Evolutionary conservation across 2,797 vertebrate genomes (phyloP).

Genomic region (Ambastaia sidthimunki): DNA sequence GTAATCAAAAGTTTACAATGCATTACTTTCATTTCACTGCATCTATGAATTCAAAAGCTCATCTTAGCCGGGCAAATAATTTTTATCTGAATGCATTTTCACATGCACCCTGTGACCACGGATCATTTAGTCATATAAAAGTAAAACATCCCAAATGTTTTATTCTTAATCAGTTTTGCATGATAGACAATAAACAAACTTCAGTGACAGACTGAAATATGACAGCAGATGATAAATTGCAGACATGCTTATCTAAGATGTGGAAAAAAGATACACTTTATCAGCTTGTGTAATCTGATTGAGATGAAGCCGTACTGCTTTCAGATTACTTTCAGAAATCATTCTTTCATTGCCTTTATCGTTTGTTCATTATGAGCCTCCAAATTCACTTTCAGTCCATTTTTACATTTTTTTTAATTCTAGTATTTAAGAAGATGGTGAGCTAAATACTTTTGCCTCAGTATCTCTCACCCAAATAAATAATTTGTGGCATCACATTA

Average conservation of each 20-base stretch:
- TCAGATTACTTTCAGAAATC: neutral
- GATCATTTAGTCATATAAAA: conserved; percentile 4
- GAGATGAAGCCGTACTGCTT: conserved; percentile 14
- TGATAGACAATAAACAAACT: conserved; percentile 12
- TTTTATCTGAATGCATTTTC: neutral
- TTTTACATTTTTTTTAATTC: too few species aligned
- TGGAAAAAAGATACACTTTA: neutral
- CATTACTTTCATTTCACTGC: too few species aligned
- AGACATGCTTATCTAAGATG: neutral
- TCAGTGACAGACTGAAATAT: conserved; percentile 13
- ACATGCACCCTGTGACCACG: neutral
- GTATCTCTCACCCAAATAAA: too few species aligned
- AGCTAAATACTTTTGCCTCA: neutral
- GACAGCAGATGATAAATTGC: conserved; percentile 16
- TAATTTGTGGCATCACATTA: too few species aligned
- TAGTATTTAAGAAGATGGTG: too few species aligned
- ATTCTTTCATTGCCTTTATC: too few species aligned
- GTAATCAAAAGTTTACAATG: too few species aligned
- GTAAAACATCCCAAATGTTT: neutral
- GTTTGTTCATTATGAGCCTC: too few species aligned
- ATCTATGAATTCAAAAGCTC: too few species aligned
- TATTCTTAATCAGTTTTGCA: conserved; percentile 1
- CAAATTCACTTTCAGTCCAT: too few species aligned
- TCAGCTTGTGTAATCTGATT: conserved; percentile 20
- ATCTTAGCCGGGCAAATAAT: too few species aligned